These are phyloP conservation scores for Lordiphosa stackelbergi DNA, from an alignment of 1,140 invertebrate genomes.

Conservation along the genomic window DNA sequence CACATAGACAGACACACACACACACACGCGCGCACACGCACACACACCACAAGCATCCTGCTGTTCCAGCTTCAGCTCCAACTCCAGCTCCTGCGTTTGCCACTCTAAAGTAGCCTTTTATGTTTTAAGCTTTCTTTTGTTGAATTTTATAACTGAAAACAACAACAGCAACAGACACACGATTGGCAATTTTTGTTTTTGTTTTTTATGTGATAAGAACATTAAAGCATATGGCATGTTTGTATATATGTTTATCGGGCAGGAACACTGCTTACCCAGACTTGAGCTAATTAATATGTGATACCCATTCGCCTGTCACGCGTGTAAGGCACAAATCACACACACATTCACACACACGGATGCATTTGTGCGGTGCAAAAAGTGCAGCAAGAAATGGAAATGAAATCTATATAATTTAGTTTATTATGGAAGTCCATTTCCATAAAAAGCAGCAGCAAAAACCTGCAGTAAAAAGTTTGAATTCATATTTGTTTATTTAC, in stretches of 20 bases:
- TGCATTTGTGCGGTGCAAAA: neutral
- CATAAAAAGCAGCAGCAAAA: constrained; percentile 17
- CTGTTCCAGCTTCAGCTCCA: constrained; percentile 2
- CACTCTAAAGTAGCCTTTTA: constrained; percentile 14
- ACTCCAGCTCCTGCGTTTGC: neutral
- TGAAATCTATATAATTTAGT: constrained; percentile 20
- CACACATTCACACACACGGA: neutral
- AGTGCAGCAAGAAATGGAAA: neutral
- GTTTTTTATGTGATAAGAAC: neutral
- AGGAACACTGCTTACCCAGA: too few species aligned
- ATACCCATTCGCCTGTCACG: constrained; percentile 4
- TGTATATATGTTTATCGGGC: too few species aligned
- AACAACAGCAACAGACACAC: neutral
- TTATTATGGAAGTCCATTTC: constrained; percentile 35
- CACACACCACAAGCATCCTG: constrained; percentile 5
- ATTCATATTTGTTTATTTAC: constrained; percentile 42
- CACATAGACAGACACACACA: constrained; percentile 9
- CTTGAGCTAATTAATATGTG: too few species aligned
- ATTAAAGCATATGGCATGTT: too few species aligned
- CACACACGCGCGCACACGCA: neutral
- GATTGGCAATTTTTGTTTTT: neutral
- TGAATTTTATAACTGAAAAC: constrained; percentile 14
- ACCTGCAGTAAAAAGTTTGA: constrained; percentile 23
- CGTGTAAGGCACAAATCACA: constrained; percentile 20
- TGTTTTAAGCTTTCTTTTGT: constrained; percentile 14